Conservation (phyloP, 1,140 invertebrate genomes). For the Euborellia annulipes region DNA sequence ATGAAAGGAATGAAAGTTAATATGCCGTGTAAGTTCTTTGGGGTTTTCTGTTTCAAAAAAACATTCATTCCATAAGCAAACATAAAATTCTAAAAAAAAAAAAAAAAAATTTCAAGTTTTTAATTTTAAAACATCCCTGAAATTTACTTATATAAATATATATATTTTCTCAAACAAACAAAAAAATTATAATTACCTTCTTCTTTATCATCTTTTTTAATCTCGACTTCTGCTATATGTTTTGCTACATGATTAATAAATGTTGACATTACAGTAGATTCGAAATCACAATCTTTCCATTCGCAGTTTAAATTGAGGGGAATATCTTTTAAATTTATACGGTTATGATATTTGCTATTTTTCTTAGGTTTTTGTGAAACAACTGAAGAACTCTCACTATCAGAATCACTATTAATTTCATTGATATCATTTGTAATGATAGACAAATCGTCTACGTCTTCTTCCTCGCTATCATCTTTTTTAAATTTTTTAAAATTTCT, state of each 20-base stretch:
- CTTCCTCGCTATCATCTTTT: too few species aligned
- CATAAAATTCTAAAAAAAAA: conserved; percentile 26
- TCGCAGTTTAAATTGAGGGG: conserved; percentile 23
- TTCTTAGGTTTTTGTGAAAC: too few species aligned
- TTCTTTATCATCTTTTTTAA: conserved; percentile 17
- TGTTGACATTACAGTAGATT: conserved; percentile 15
- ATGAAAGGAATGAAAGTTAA: conserved; percentile 64
- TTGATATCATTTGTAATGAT: too few species aligned
- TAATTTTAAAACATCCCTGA: neutral
- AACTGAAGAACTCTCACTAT: too few species aligned
- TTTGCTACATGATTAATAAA: conserved; percentile 26
- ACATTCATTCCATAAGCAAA: conserved; percentile 48
- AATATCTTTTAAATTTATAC: neutral
- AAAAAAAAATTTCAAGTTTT: neutral
- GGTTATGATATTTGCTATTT: too few species aligned
- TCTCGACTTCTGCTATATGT: conserved; percentile 24
- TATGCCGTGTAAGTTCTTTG: conserved; percentile 45
- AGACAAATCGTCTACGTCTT: too few species aligned
- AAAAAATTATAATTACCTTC: conserved; percentile 5
- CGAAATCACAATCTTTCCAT: conserved; percentile 25
- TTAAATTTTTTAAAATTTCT: too few species aligned
- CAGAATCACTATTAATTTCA: too few species aligned
- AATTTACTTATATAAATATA: neutral
- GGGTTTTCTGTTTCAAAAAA: conserved; percentile 31
- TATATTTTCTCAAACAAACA: neutral